These are phyloP conservation scores for Amphiprion percula DNA, from an alignment of 2,113 vertebrate species.

Conservation along the genomic window DNA sequence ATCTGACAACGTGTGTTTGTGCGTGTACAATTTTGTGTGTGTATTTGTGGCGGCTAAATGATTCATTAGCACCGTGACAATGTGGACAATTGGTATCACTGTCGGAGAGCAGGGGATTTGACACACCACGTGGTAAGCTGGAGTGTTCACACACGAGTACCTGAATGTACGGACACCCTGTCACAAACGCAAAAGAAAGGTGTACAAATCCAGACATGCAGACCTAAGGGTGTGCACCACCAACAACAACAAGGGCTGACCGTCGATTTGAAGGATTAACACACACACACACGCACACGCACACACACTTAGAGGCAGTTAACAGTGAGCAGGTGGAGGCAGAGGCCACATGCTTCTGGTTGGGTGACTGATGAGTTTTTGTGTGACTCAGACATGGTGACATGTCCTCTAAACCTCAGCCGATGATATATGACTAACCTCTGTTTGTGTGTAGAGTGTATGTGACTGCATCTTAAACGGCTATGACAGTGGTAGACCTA, in stretches of 20 bases:
- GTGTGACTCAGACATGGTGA: constrained; percentile 41
- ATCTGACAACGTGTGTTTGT: not conserved
- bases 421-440: constrained; percentile 40
- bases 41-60: constrained; percentile 30
- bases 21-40: not conserved
- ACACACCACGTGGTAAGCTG: constrained; percentile 6
- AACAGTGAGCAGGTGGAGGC: constrained; percentile 28
- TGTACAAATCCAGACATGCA: not conserved
- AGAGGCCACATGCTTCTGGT: constrained; percentile 25
- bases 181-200: not conserved
- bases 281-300: constrained; percentile 3
- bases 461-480: constrained; percentile 12
- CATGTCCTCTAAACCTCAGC: constrained; percentile 51
- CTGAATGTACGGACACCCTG: not conserved
- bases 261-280: not conserved
- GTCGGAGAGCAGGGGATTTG: constrained; percentile 39
- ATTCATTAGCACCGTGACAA: constrained; percentile 55
- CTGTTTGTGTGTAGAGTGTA: constrained; percentile 16
- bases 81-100: constrained; percentile 39
- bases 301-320: constrained; percentile 13
- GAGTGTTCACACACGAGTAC: not conserved
- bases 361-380: constrained; percentile 49
- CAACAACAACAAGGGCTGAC: not conserved
- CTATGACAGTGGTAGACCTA: constrained; percentile 2
- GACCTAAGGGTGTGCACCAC: not conserved